Evolutionary conservation across 2,797 vertebrate genomes (phyloP).

Genomic region (Borostomias antarcticus): DNA sequence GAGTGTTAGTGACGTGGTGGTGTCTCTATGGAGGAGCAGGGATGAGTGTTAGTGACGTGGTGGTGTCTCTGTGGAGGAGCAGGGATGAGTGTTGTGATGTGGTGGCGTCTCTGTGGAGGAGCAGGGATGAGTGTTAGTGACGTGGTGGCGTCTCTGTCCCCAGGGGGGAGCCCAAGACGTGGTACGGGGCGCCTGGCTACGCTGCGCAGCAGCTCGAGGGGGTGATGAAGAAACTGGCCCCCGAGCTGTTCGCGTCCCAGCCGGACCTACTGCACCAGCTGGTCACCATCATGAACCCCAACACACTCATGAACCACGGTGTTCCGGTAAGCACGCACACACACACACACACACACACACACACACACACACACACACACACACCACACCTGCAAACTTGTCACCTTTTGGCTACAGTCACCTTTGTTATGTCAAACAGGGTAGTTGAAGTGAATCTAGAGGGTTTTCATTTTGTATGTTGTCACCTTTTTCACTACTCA

Average conservation of each 20-base stretch:
- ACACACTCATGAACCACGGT: slow-evolving; percentile 94
- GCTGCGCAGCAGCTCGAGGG: slow-evolving; percentile 94
- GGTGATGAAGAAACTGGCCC: slow-evolving; percentile 96
- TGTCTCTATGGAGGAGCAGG: too few relatives aligned
- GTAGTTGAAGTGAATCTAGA: too few relatives aligned
- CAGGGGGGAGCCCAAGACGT: slow-evolving; percentile 99
- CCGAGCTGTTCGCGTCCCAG: slow-evolving; percentile 96
- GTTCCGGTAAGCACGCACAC: slow-evolving; percentile 85
- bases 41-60: too few relatives aligned
- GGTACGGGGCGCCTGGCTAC: slow-evolving; percentile 96
- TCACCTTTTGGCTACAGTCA: too few relatives aligned
- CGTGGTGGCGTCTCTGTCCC: slow-evolving; percentile 32
- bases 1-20: not conserved
- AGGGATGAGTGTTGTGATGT: too few relatives aligned
- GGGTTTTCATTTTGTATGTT: not conserved
- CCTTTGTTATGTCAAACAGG: too few relatives aligned
- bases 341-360: slow-evolving; percentile 5
- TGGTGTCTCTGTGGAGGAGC: too few relatives aligned
- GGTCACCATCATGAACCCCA: slow-evolving; percentile 99
- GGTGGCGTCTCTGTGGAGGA: not conserved
- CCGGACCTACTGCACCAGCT: slow-evolving; percentile 98
- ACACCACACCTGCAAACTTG: too few relatives aligned
- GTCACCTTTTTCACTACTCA: not conserved
- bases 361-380: not conserved
- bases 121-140: not conserved